Evolutionary conservation across 2,888 invertebrate genomes (phyloP).

Genomic region (Silvanus unidentatus): DNA sequence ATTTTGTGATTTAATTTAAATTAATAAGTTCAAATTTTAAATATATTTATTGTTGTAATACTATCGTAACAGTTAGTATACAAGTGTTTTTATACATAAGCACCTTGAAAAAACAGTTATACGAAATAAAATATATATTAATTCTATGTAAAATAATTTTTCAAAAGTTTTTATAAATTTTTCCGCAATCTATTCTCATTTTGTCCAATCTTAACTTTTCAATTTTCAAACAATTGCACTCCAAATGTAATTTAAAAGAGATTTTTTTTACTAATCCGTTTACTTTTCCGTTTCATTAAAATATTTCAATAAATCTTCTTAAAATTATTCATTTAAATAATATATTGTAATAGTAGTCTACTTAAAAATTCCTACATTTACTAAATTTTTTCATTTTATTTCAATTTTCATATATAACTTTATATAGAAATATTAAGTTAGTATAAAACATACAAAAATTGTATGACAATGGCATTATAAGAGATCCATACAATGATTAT

Average conservation of each 20-base stretch:
- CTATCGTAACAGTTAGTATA: constrained; percentile 30
- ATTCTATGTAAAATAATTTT: not conserved
- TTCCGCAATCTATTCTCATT: no score
- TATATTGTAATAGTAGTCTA: not conserved
- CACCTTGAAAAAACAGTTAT: constrained; percentile 22
- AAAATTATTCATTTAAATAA: not conserved
- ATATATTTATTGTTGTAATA: constrained; percentile 23
- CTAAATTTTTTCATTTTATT: constrained; percentile 4
- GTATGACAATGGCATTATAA: constrained; percentile 41
- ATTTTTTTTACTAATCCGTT: not conserved
- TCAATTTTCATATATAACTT: constrained; percentile 6
- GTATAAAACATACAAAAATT: constrained; percentile 36
- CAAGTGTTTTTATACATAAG: constrained; percentile 29
- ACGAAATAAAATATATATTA: constrained; percentile 1
- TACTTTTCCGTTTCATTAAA: not conserved
- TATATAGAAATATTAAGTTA: constrained; percentile 28
- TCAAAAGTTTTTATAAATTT: not conserved
- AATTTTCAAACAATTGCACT: constrained; percentile 13
- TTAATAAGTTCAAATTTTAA: constrained; percentile 20
- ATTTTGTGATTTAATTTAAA: no score
- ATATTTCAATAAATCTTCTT: no score
- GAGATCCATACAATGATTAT: constrained; percentile 34
- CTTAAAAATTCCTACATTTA: not conserved
- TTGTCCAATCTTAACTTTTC: no score
- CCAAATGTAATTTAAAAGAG: not conserved